Percentiles rank a stretch among this genome's conserved stretches.
phyloP scores from a whole-genome alignment of 2,888 invertebrate genomes.

The Tanypteryx hageni region DNA sequence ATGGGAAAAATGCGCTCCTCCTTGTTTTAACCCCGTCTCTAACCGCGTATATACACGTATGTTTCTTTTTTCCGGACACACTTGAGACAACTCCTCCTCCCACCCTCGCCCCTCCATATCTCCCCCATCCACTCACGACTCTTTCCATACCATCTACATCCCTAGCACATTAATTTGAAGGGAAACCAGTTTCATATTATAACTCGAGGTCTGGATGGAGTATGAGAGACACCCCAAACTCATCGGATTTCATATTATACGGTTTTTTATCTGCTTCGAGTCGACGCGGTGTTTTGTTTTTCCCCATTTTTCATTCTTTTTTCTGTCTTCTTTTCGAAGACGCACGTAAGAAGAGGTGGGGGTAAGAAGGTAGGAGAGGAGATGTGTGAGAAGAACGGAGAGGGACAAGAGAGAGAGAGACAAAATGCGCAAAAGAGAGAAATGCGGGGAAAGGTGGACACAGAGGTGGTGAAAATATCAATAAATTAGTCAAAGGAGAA shows the following conservation, averaged over 20 bases:
- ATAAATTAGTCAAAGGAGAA: conserved; percentile 37
- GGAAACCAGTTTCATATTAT: not conserved
- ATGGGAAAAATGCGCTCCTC: too few species aligned
- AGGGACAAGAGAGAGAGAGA: not conserved
- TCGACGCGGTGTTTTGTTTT: not conserved
- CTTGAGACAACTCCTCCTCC: conserved; percentile 10
- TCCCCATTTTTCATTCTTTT: not conserved
- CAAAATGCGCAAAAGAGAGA: not conserved
- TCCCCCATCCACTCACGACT: not conserved
- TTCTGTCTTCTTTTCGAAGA: not conserved
- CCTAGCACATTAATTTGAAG: conserved; percentile 5
- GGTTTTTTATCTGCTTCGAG: conserved; percentile 6
- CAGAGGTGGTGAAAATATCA: not conserved
- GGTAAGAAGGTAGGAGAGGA: not conserved
- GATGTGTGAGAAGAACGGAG: not conserved
- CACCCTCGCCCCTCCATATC: not conserved
- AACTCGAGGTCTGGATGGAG: conserved; percentile 45
- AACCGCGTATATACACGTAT: not conserved
- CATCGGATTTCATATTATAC: conserved; percentile 25
- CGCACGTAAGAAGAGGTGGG: not conserved
- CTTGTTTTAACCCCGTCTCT: not conserved
- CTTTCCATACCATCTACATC: not conserved
- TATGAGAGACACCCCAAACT: conserved; percentile 12
- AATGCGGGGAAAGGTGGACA: not conserved
- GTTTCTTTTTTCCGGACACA: not conserved